phyloP scores from a whole-genome alignment of 2,888 invertebrate species.

The Hetaerina titia region DNA sequence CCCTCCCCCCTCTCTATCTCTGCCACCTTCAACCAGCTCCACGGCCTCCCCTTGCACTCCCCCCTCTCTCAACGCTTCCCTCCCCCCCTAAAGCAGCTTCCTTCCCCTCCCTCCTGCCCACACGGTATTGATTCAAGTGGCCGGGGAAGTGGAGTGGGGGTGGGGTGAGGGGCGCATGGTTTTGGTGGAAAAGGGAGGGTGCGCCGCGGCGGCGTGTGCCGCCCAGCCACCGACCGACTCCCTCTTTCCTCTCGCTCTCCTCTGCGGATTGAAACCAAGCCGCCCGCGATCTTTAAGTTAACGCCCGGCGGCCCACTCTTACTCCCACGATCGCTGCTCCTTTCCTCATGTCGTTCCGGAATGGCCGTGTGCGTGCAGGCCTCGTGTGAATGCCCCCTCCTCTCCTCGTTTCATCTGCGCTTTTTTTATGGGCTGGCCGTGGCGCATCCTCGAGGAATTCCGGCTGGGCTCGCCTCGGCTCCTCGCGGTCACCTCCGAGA shows the following conservation, averaged over 20 bases:
- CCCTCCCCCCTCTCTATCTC: conserved; percentile 70
- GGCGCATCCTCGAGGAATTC: background rate
- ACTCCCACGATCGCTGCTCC: background rate
- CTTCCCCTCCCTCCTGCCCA: conserved; percentile 34
- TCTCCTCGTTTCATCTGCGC: background rate
- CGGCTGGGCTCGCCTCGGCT: no score
- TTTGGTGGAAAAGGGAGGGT: background rate
- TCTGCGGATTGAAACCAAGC: conserved; percentile 53
- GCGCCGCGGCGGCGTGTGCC: conserved; percentile 48
- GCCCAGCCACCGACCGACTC: background rate
- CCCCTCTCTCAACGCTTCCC: conserved; percentile 8
- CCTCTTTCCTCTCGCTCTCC: background rate
- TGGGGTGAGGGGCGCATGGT: background rate
- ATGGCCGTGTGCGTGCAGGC: no score
- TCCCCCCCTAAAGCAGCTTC: conserved; percentile 9
- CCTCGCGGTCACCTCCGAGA: no score
- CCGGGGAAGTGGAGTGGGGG: conserved; percentile 49
- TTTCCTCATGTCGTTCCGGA: no score
- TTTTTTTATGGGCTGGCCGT: background rate
- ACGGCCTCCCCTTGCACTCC: background rate
- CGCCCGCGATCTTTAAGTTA: conserved; percentile 15
- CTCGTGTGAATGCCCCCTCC: background rate
- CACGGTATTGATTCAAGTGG: conserved; percentile 67
- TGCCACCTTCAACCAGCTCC: background rate
- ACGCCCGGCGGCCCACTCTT: background rate